These are phyloP conservation scores for Phortica magna DNA, from an alignment of 2,888 invertebrate species.

Conservation along the genomic window DNA sequence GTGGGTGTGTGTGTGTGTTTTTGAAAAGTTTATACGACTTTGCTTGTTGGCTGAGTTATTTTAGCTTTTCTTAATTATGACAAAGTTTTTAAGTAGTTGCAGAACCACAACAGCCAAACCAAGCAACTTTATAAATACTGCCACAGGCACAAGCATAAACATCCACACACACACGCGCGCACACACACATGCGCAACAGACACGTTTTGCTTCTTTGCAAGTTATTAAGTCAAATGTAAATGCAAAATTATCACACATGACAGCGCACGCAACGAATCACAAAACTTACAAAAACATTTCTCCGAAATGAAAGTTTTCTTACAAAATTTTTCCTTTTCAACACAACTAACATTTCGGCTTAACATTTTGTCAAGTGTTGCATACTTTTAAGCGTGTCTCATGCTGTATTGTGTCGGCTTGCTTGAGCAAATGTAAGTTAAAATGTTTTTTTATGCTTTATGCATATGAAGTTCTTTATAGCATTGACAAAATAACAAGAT, in stretches of 20 bases:
- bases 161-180: not conserved
- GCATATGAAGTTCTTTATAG: too few relatives aligned
- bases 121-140: constrained; percentile 59
- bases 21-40: constrained; percentile 26
- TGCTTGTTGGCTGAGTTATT: constrained; percentile 14
- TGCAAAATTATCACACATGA: constrained; percentile 70
- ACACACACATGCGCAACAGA: constrained; percentile 28
- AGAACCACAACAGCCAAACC: constrained; percentile 41
- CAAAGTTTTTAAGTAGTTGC: constrained; percentile 66
- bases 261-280: constrained; percentile 37
- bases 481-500: too few relatives aligned
- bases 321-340: too few relatives aligned
- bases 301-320: too few relatives aligned
- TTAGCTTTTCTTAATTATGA: constrained; percentile 69
- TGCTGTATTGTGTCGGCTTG: not conserved
- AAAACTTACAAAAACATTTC: constrained; percentile 6
- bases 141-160: constrained; percentile 26
- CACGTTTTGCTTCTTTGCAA: constrained; percentile 50
- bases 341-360: not conserved
- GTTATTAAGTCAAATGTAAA: constrained; percentile 72
- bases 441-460: too few relatives aligned
- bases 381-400: not conserved
- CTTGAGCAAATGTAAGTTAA: not conserved
- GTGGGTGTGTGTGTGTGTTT: not conserved
- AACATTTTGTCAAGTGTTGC: constrained; percentile 19